Evolutionary conservation across 2,113 vertebrate species (phyloP).

Genomic region (Phalacrocorax brasilianus): DNA sequence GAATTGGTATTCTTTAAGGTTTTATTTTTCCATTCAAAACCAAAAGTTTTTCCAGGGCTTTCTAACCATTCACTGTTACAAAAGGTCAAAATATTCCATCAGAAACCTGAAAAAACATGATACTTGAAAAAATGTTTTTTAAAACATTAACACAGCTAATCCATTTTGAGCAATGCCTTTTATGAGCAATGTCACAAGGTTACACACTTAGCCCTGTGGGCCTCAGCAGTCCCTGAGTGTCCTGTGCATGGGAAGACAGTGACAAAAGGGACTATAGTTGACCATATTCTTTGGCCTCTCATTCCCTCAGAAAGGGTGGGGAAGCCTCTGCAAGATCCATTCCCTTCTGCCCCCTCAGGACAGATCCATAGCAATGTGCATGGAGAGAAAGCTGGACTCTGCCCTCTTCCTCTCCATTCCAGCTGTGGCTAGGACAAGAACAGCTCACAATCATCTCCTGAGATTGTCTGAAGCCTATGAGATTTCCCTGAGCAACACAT

Average conservation of each 20-base stretch:
- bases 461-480: not conserved
- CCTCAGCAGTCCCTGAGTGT: not conserved
- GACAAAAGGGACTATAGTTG: not conserved
- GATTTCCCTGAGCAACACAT: not conserved
- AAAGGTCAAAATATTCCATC: slow-evolving; percentile 48
- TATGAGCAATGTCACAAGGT: not conserved
- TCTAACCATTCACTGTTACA: not conserved
- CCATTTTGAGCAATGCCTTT: not conserved
- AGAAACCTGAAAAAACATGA: not conserved
- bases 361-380: not conserved
- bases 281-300: not conserved
- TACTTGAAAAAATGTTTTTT: not conserved
- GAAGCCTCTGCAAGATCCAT: not conserved
- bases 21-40: slow-evolving; percentile 68
- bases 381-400: not conserved
- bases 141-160: not conserved
- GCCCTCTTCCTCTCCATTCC: not conserved
- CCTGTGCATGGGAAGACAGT: not conserved
- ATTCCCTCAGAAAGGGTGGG: not conserved
- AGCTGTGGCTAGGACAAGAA: not conserved
- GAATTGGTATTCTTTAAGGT: slow-evolving; percentile 46
- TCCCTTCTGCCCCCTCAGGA: not conserved
- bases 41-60: slow-evolving; percentile 23
- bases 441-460: not conserved
- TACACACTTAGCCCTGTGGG: not conserved